Conservation (phyloP, 2,888 invertebrate genomes). For the Muscina levida region DNA sequence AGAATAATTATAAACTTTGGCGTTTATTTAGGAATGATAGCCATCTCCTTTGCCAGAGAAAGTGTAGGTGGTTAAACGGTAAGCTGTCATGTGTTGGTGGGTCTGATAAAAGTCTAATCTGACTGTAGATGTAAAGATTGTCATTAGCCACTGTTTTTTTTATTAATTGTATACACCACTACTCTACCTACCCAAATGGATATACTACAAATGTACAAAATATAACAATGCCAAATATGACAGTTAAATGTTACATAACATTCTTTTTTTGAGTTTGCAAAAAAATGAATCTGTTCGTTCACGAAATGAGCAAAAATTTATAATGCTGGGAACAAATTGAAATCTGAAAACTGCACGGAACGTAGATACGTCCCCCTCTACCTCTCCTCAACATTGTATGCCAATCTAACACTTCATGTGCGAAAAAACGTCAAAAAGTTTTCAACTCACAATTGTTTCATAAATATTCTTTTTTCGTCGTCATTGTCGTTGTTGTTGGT, state of each 20-base stretch:
- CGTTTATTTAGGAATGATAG: slow-evolving; percentile 48
- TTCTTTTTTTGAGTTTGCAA: slow-evolving; percentile 38
- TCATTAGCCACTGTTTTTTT: slow-evolving; percentile 41
- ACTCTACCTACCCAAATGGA: not conserved
- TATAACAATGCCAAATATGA: slow-evolving; percentile 65
- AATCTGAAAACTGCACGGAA: slow-evolving; percentile 1
- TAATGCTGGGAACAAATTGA: slow-evolving; percentile 33
- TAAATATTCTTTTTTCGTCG: slow-evolving; percentile 25
- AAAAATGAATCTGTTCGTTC: slow-evolving; percentile 51
- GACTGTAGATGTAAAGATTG: slow-evolving; percentile 50
- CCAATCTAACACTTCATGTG: slow-evolving; percentile 68
- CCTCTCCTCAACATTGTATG: slow-evolving; percentile 45
- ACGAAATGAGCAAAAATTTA: slow-evolving; percentile 62
- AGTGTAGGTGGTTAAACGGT: not conserved
- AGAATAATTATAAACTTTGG: slow-evolving; percentile 61
- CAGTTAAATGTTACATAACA: slow-evolving; percentile 64
- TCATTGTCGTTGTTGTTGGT: slow-evolving; percentile 13
- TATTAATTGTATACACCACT: too few relatives aligned
- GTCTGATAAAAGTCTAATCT: slow-evolving; percentile 63
- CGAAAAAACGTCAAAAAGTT: slow-evolving; percentile 66
- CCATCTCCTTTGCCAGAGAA: slow-evolving; percentile 7
- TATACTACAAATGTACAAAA: slow-evolving; percentile 11
- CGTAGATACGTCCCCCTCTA: slow-evolving; percentile 13
- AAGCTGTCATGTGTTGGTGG: slow-evolving; percentile 7
- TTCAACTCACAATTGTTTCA: slow-evolving; percentile 62